Evolutionary conservation across 2,113 vertebrate species (phyloP).

Genomic region (Ptilorrhoa leucosticta): DNA sequence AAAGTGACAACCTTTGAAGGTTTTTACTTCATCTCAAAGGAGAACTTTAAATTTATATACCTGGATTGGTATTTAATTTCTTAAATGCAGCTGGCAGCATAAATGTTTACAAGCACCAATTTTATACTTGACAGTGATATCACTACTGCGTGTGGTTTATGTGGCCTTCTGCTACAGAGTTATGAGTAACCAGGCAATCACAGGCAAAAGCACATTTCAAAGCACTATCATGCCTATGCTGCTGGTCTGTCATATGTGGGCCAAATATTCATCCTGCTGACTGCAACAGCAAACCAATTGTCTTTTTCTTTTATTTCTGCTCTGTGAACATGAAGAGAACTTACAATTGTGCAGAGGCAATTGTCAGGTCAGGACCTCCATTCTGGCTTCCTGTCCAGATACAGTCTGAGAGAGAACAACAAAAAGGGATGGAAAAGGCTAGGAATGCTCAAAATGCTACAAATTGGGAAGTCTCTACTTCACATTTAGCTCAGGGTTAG

Average conservation of each 20-base stretch:
- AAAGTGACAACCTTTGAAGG: neutral
- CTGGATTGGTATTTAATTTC: neutral
- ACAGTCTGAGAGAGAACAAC: neutral
- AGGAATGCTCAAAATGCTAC: neutral
- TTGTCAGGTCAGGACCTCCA: neutral
- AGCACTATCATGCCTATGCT: neutral
- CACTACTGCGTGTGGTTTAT: neutral
- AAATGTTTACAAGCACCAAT: neutral
- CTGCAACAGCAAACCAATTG: neutral
- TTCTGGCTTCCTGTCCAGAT: neutral
- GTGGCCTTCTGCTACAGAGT: neutral
- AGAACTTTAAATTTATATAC: neutral
- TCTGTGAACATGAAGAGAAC: neutral
- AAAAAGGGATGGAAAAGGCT: neutral
- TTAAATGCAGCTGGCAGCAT: neutral
- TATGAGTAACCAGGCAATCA: neutral
- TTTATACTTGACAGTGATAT: neutral
- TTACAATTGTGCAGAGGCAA: neutral
- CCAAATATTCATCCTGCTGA: neutral
- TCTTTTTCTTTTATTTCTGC: neutral
- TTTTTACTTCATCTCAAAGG: neutral
- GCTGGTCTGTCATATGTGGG: neutral
- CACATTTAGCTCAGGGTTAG: neutral
- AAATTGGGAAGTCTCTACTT: neutral
- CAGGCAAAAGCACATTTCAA: neutral